phyloP scores from a whole-genome alignment of 2,113 vertebrate genomes.

The Henicopernis longicauda region DNA sequence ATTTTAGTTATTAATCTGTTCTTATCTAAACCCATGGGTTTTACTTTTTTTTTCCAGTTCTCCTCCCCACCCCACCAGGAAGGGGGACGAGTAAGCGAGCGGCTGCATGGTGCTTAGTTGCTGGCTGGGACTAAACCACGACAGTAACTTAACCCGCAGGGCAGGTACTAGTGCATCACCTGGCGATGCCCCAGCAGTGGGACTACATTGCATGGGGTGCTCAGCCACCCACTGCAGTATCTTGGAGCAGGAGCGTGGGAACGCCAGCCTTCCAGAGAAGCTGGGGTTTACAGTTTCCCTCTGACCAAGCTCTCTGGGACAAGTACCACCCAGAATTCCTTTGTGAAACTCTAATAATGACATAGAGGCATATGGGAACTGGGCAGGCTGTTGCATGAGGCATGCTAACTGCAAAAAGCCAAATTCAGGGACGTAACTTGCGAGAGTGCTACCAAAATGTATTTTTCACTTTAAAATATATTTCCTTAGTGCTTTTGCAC shows the following conservation, averaged over 20 bases:
- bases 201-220: rapidly evolving
- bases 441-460: neutral
- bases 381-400: neutral
- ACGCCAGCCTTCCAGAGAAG: neutral
- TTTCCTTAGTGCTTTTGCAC: neutral
- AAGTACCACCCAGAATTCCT: neutral
- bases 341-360: neutral
- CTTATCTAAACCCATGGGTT: too few species aligned
- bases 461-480: neutral
- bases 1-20: too few species aligned
- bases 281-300: neutral
- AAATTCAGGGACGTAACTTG: neutral
- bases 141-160: neutral
- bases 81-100: too few species aligned
- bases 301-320: neutral
- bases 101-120: too few species aligned
- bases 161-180: neutral
- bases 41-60: too few species aligned
- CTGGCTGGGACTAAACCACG: too few species aligned
- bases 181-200: rapidly evolving
- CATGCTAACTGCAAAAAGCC: neutral
- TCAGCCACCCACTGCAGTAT: neutral
- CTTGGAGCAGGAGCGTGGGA: neutral
- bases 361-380: neutral
- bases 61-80: too few species aligned